Evolutionary conservation across 1,140 invertebrate genomes (phyloP), one percentile per base, ranked within the genome.

Genomic region (Vanessa tameamea): DNA sequence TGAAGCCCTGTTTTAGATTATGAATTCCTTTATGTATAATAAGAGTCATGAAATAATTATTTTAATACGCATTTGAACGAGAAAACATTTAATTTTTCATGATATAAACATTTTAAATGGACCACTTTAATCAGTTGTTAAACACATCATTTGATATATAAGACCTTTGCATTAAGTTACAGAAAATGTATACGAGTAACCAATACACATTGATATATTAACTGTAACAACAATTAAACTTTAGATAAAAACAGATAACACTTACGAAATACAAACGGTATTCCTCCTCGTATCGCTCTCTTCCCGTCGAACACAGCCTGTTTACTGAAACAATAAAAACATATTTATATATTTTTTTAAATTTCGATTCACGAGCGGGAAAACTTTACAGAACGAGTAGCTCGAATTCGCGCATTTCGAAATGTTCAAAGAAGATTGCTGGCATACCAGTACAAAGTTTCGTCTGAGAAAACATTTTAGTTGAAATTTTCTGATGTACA

Each of bases 181-280:
- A 31, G 26, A 31, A 31, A 31, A 31, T 31, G 26, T 31, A 31
- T 31, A n/a, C 5, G n/a, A 51, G n/a, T 51, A 2, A 14, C 14
- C 6, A 5, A 43, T 9, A 43, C 37, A 43, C 1, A 43, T 43
- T 43, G 37, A 9, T 43, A 43, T 11, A 43, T 9, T 43, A 43
- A 43, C 9, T 43, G 37, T 43, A 43, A 1, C 37, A 43, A 43
- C 7, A 43, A 43, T 9, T 43, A 43, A 9, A 20, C 7, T n/a
- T 57, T 23, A 57, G 23, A 57, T 57, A 59, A 59, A 64, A 43
- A 14, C 57, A 72, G 37, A 51, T 37, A 70, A 76, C 91, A 97
- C 97, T 98, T 95, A 98, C 98, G 98, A 94, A 99, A 99, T 78
- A 99, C 97, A 92, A 99, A 97, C 73, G 98, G 98, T 92, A 99